These are phyloP conservation scores for Protula sp. DNA, from an alignment of 2,888 invertebrate species.

Conservation along the genomic window DNA sequence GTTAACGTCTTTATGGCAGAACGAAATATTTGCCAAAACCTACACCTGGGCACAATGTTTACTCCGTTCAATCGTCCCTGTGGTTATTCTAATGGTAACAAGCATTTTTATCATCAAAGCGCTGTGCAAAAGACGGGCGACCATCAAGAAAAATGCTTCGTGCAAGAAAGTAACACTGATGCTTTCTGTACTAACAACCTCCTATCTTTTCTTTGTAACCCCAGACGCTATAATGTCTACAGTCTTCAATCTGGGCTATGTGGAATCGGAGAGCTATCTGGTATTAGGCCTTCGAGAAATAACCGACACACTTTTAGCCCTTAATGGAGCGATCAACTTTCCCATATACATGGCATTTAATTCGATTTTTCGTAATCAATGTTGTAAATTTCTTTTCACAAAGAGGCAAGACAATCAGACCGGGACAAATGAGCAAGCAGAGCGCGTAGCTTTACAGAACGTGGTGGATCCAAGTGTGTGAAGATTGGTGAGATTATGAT, in stretches of 20 bases:
- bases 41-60: slow-evolving; percentile 28
- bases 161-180: slow-evolving; percentile 49
- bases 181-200: slow-evolving; percentile 46
- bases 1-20: slow-evolving; percentile 25
- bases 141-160: slow-evolving; percentile 35
- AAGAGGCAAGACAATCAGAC: background rate
- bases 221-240: slow-evolving; percentile 52
- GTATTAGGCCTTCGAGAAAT: slow-evolving; percentile 49
- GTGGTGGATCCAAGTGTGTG: too few relatives aligned
- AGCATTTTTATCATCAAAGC: slow-evolving; percentile 30
- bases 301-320: slow-evolving; percentile 44
- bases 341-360: slow-evolving; percentile 48
- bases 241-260: slow-evolving; percentile 49
- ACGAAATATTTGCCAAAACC: slow-evolving; percentile 17
- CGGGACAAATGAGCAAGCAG: too few relatives aligned
- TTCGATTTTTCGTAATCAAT: slow-evolving; percentile 41
- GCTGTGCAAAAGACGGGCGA: slow-evolving; percentile 22
- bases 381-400: slow-evolving; percentile 35
- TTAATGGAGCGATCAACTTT: slow-evolving; percentile 51
- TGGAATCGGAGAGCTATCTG: slow-evolving; percentile 40
- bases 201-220: slow-evolving; percentile 48
- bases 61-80: slow-evolving; percentile 29
- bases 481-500: too few relatives aligned
- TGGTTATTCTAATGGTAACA: slow-evolving; percentile 25
- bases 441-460: too few relatives aligned